Base-by-base conservation (phyloP, 2,797 vertebrate genomes). In the Salarias fasciatus region DNA sequence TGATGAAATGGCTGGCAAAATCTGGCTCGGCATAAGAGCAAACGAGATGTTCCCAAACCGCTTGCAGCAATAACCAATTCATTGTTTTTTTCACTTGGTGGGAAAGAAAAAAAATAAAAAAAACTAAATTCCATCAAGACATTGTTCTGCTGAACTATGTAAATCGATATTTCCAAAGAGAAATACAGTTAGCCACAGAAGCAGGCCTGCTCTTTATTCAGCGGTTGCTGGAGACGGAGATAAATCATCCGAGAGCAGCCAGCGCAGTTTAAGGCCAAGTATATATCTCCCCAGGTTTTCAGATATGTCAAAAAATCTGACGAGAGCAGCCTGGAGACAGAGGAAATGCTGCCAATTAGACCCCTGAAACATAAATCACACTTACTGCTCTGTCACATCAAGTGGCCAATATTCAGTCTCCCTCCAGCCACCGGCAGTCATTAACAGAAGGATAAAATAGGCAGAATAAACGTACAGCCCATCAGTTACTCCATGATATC, bases 341-440 rank as follows among this genome's bases (percentile, higher is more conserved):
- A 75, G 67, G 77, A 80, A 83, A 77, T 47, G 79, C 82, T 77
- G 83, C 86, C 85, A 87, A 88, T 84, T 87, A 83, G 80, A 70
- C 63, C 75, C 72, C 70, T 56, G 65, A 78, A 65, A 64, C 86
- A 89, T 92, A 90, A 91, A 92, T 93, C 87, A 88, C 70, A 75
- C 82, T 84, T 86, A 81, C 74, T 48, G 79, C 83, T 71, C 74
- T 67, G 82, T 81, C 79, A 82, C 76, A 67, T 67, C 55, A 44
- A 74, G 72, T 65, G 72, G 66, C 63, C 68, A 55, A 68, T 72
- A 57, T 53, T 66, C 55, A 53, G 77, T 68, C 73, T 87, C 78
- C 83, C 72, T 87, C 77, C 83, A 80, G 67, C 59, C 63, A 40
- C 68, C 38, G 58, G 71, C 77, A 49, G 69, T 66, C 69, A 57